Evolutionary conservation across 2,888 invertebrate genomes (phyloP).

Genomic region (Drosophila trichaetosa): DNA sequence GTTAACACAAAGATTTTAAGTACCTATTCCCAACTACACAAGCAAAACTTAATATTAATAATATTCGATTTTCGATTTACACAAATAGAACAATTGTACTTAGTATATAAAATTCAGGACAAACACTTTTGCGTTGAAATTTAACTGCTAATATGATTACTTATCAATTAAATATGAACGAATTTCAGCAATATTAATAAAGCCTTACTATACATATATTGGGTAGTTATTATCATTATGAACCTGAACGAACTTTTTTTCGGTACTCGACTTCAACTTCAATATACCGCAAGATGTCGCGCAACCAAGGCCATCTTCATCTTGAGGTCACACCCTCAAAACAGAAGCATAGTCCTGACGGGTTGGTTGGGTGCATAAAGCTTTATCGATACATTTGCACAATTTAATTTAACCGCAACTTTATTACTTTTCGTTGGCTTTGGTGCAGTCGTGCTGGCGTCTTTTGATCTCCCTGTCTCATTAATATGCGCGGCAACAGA

Average conservation of each 20-base stretch:
- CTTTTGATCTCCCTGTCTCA: conserved; percentile 66
- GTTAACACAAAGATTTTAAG: conserved; percentile 15
- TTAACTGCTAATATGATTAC: background rate
- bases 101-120: background rate
- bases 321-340: background rate
- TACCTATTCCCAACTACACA: background rate
- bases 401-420: conserved; percentile 78
- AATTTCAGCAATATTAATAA: background rate
- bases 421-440: conserved; percentile 69
- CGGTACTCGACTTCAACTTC: conserved; percentile 9
- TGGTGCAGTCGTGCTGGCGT: conserved; percentile 57
- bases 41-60: background rate
- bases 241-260: conserved; percentile 5
- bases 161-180: background rate
- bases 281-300: conserved; percentile 29
- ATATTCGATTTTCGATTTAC: background rate
- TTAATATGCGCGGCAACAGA: conserved; percentile 74
- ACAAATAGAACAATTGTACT: background rate
- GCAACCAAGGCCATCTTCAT: background rate
- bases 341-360: background rate
- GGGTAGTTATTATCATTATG: conserved; percentile 11
- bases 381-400: conserved; percentile 77
- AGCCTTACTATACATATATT: background rate
- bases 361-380: conserved; percentile 52
- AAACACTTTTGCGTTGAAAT: background rate